A percentile compares a stretch with the other conserved stretches of the same genome.
phyloP scores from a whole-genome alignment of 2,797 vertebrate genomes.

The Taeniopygia guttata region DNA sequence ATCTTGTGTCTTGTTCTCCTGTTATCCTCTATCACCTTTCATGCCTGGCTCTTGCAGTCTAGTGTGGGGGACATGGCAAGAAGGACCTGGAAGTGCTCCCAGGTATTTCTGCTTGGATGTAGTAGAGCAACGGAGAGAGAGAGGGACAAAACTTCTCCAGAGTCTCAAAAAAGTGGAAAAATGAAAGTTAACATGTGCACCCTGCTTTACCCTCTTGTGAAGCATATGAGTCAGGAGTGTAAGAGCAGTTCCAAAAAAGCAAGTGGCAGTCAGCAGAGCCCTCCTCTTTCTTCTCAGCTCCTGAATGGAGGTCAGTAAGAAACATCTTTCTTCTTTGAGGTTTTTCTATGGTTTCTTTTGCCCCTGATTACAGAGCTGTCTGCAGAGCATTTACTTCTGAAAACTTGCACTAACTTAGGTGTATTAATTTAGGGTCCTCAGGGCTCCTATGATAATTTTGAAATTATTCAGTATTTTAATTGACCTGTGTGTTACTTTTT shows the following conservation, averaged over 20 bases:
- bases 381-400: not conserved
- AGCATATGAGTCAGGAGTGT: fast-evolving
- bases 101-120: not conserved
- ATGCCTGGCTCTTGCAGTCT: not conserved
- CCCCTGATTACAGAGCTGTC: not conserved
- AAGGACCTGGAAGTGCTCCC: not conserved
- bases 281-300: not conserved
- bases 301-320: not conserved
- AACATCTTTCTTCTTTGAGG: not conserved
- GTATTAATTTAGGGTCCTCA: not conserved
- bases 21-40: not conserved
- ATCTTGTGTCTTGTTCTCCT: not conserved
- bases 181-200: not conserved
- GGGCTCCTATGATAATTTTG: not conserved
- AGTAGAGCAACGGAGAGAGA: not conserved
- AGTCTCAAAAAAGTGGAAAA: not conserved
- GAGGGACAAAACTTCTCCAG: not conserved
- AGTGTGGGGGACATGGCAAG: not conserved
- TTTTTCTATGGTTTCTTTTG: not conserved
- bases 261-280: not conserved
- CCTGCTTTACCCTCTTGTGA: not conserved
- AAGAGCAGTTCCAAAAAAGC: not conserved
- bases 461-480: not conserved
- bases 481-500: not conserved
- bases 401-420: not conserved